phyloP scores from a whole-genome alignment of 2,113 vertebrate species.

The Aldabrachelys gigantea region DNA sequence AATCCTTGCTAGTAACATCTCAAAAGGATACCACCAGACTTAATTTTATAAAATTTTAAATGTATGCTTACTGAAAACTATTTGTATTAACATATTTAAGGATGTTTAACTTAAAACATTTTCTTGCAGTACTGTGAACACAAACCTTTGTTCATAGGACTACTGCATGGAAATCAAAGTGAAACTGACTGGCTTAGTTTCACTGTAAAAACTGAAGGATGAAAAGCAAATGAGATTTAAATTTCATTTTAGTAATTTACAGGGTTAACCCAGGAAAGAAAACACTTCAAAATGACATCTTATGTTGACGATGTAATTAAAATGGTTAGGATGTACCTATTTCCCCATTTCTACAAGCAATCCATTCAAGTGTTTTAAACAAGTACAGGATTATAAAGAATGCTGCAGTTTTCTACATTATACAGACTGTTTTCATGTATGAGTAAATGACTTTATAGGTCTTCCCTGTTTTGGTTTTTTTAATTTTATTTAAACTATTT shows the following conservation, averaged over 20 bases:
- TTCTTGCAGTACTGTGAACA: neutral
- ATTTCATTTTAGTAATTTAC: neutral
- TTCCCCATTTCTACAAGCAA: neutral
- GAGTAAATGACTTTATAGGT: neutral
- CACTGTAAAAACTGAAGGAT: neutral
- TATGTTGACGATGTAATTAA: neutral
- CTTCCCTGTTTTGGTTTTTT: accelerated
- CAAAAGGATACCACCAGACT: neutral
- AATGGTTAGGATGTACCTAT: neutral
- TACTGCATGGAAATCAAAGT: constrained; percentile 4
- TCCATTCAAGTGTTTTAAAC: neutral
- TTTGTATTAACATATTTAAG: neutral
- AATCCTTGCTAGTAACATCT: neutral
- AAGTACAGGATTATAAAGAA: neutral
- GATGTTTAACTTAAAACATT: neutral
- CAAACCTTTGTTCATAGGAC: neutral
- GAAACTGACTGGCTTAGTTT: neutral
- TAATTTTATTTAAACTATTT: neutral
- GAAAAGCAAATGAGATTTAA: neutral
- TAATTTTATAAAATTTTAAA: neutral
- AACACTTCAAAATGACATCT: neutral
- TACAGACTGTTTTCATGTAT: neutral
- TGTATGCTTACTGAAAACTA: neutral
- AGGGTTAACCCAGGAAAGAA: neutral
- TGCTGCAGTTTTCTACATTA: neutral